Evolutionary conservation across 2,888 invertebrate species (phyloP).

Genomic region (Campopleginae sp.): DNA sequence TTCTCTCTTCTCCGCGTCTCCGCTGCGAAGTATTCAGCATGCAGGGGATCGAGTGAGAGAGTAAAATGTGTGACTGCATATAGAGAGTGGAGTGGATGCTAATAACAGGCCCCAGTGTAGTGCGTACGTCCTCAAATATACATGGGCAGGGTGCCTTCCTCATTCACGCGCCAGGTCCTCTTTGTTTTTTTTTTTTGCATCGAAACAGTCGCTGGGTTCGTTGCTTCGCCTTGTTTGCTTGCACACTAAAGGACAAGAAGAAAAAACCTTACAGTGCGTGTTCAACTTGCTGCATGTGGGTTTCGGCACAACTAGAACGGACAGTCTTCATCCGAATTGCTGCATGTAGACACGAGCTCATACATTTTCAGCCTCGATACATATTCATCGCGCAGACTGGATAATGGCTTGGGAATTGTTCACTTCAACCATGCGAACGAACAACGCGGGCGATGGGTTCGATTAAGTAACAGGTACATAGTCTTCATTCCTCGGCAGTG

Average conservation of each 20-base stretch:
- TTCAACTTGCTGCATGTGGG: slow-evolving; percentile 4
- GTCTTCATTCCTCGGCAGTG: background rate
- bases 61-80: slow-evolving; percentile 41
- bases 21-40: slow-evolving; percentile 43
- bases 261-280: slow-evolving; percentile 13
- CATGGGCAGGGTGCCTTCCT: slow-evolving; percentile 43
- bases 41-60: slow-evolving; percentile 16
- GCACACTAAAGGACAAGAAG: slow-evolving; percentile 2
- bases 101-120: slow-evolving; percentile 75
- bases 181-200: slow-evolving; percentile 77
- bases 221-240: slow-evolving; percentile 71
- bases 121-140: slow-evolving; percentile 73
- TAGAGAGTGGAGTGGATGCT: slow-evolving; percentile 76
- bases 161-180: slow-evolving; percentile 64
- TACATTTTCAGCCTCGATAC: background rate
- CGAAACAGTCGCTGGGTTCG: slow-evolving; percentile 55
- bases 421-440: slow-evolving; percentile 33
- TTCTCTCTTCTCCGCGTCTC: slow-evolving; percentile 37
- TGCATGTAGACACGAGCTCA: slow-evolving; percentile 19
- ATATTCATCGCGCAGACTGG: slow-evolving; percentile 22
- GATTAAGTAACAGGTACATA: slow-evolving; percentile 1
- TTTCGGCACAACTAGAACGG: slow-evolving; percentile 31
- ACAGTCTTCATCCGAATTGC: slow-evolving; percentile 70
- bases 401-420: slow-evolving; percentile 46
- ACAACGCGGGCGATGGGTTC: slow-evolving; percentile 43